Evolutionary conservation across 2,113 vertebrate species (phyloP).

Genomic region (Cyanocitta stelleri): DNA sequence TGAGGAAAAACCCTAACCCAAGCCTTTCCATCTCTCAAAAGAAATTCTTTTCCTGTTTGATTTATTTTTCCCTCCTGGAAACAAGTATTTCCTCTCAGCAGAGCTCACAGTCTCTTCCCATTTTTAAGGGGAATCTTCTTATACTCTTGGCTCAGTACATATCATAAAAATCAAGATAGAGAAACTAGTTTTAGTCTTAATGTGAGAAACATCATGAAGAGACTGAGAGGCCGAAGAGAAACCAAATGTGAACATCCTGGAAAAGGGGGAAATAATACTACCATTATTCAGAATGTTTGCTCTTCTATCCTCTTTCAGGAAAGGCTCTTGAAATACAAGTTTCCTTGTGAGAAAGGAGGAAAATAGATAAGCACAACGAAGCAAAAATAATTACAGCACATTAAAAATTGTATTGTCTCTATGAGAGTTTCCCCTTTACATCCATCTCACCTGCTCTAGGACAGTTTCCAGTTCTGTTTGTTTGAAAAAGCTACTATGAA

Average conservation of each 20-base stretch:
- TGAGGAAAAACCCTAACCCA: not conserved
- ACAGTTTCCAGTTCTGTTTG: not conserved
- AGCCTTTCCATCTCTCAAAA: not conserved
- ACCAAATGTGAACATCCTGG: not conserved
- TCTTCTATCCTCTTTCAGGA: not conserved
- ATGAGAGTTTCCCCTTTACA: not conserved
- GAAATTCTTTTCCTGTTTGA: not conserved
- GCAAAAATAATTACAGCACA: not conserved
- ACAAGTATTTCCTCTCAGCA: not conserved
- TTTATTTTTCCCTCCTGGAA: not conserved
- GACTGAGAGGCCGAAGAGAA: not conserved
- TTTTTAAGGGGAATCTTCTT: not conserved
- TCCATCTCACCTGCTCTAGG: not conserved
- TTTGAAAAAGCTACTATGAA: not conserved
- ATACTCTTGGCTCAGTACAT: not conserved
- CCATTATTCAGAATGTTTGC: not conserved
- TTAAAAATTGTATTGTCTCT: not conserved
- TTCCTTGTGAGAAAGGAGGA: not conserved
- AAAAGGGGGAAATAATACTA: not conserved
- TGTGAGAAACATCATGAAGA: not conserved
- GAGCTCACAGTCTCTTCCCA: not conserved
- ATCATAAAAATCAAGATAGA: not conserved
- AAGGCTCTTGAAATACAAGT: not conserved
- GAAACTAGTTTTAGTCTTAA: not conserved
- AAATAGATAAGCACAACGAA: not conserved